A percentile compares a stretch with the other conserved stretches of the same genome.
phyloP scores from a whole-genome alignment of 2,888 invertebrate genomes.

The Chesias legatella region DNA sequence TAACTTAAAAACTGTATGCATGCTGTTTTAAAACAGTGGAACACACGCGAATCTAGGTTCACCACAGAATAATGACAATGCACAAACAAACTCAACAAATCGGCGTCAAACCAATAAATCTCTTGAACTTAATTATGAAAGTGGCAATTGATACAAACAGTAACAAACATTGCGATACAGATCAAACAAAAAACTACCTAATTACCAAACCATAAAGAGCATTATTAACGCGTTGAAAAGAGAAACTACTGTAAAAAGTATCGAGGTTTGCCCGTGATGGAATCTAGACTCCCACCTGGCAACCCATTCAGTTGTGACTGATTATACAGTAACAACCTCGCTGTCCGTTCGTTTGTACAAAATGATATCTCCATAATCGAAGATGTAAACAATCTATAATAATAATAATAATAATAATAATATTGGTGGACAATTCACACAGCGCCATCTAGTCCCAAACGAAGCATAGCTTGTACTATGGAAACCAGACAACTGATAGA shows the following conservation, averaged over 20 bases:
- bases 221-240: conserved; percentile 48
- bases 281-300: conserved; percentile 48
- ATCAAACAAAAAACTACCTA: conserved; percentile 33
- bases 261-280: conserved; percentile 54
- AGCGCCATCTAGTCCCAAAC: no score
- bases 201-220: conserved; percentile 40
- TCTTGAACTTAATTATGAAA: conserved; percentile 20
- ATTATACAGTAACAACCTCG: conserved; percentile 24
- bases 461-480: no score
- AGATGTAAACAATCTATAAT: background rate
- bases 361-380: conserved; percentile 20
- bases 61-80: no score
- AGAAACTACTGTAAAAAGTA: conserved; percentile 63
- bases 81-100: conserved; percentile 9
- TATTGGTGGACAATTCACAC: no score
- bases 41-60: conserved; percentile 5
- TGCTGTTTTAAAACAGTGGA: no score
- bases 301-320: conserved; percentile 48
- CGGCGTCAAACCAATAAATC: conserved; percentile 26
- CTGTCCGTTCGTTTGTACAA: conserved; percentile 16
- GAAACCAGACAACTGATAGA: no score
- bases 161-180: conserved; percentile 28
- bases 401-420: no score
- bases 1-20: no score
- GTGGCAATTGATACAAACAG: conserved; percentile 21